A percentile compares a stretch with the other conserved stretches of the same genome.
Conservation (phyloP, 2,888 invertebrate species). For the Lasius platythorax region DNA sequence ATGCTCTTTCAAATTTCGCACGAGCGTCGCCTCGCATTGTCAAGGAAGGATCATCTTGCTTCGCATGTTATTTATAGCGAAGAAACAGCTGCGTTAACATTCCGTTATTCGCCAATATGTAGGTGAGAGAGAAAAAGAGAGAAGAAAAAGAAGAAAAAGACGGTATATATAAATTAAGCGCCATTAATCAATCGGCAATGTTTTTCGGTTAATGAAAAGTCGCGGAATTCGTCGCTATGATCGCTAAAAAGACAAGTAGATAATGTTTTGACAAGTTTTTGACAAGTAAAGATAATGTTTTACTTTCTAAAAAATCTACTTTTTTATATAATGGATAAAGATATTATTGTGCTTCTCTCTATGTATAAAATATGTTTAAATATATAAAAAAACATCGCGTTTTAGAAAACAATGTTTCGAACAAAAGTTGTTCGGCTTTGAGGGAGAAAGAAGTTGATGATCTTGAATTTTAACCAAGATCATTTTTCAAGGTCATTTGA, state of each 20-base stretch:
- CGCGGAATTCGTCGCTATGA: background rate
- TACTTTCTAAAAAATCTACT: background rate
- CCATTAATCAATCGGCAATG: constrained; percentile 33
- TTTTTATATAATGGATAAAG: background rate
- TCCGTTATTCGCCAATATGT: constrained; percentile 62
- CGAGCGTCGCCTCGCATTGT: constrained; percentile 1
- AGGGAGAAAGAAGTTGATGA: too few species aligned
- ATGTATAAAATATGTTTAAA: background rate
- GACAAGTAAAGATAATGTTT: background rate
- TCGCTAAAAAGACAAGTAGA: background rate
- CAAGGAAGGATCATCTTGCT: constrained; percentile 35
- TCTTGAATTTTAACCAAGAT: too few species aligned
- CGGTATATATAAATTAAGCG: constrained; percentile 45
- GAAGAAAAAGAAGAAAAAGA: background rate
- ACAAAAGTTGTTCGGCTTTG: too few species aligned
- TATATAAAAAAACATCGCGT: too few species aligned
- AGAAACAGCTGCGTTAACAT: constrained; percentile 56
- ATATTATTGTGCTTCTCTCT: background rate
- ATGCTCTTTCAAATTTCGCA: constrained; percentile 12
- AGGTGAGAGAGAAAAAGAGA: background rate
- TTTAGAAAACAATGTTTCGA: too few species aligned
- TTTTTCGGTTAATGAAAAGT: constrained; percentile 56
- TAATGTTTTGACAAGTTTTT: too few species aligned
- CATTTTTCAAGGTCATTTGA: too few species aligned
- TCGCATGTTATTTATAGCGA: constrained; percentile 37